Evolutionary conservation across 2,113 vertebrate genomes (phyloP), one percentile per base, ranked within the genome.

Genomic region (Solea senegalensis): DNA sequence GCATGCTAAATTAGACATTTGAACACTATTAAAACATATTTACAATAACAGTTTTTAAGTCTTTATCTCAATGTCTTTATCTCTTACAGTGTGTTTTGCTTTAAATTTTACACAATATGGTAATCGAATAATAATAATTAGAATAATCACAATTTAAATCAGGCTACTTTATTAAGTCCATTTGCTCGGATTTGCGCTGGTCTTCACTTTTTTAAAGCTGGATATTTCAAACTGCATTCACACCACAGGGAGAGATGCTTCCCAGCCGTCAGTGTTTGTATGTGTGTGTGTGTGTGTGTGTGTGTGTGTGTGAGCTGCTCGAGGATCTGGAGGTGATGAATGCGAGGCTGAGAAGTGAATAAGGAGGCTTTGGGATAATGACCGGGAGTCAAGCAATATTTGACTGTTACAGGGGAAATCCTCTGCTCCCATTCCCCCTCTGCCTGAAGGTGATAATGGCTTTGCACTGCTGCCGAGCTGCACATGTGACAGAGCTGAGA

Each of bases 381-480:
- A 82, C 83, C 69, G 59, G 59, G 74, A 84, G 78, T 85, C 73
- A 45, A 78, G 88, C 78, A 78, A 83, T 82, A 84, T 85, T 76
- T 85, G 83, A 80, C 85, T 90, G 82, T 74, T 79, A 84, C 68
- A 45, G 66, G 52, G 55, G 78, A 88, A 87, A 89, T 88, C 84
- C 84, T 67, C 71, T 12, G 53, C 82, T 68, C 72, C 78, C 48
- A 14, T 27, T 57, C 70, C 76, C 26, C 54, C 71, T 74, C 84
- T 80, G 84, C 82, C 69, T 74, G 68, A 34, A 78, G 80, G 78
- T 72, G 87, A 90, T 89, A 88, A 85, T 89, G 75, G 81, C 81
- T 84, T 57, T 70, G 82, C 80, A 65, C 52, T 44, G 64, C 34
- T 60, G 74, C 64, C 1, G 56, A 75, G 75, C 58, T 51, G 46